phyloP scores from a whole-genome alignment of 2,888 invertebrate species.

The Pandemis corylana region DNA sequence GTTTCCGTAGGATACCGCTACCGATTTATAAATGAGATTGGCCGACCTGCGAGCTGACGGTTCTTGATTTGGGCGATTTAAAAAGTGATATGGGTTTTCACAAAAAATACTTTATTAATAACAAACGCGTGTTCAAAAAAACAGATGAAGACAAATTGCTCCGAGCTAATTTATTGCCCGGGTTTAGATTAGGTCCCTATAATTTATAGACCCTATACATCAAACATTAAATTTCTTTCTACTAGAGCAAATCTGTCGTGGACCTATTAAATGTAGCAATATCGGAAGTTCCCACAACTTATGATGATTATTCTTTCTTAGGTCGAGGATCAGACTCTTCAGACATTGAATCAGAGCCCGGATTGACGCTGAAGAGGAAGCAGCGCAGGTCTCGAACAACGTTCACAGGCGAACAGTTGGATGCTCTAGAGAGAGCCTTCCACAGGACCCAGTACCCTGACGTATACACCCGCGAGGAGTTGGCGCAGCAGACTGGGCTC shows the following conservation, averaged over 20 bases:
- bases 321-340: slow-evolving; percentile 82
- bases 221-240: slow-evolving; percentile 3
- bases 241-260: background rate
- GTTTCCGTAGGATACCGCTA: slow-evolving; percentile 85
- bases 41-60: slow-evolving; percentile 63
- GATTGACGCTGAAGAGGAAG: slow-evolving; percentile 94
- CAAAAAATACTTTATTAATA: slow-evolving; percentile 76
- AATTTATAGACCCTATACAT: slow-evolving; percentile 51
- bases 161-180: slow-evolving; percentile 55
- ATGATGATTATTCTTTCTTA: slow-evolving; percentile 46
- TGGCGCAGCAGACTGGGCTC: slow-evolving; percentile 95
- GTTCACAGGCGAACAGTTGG: slow-evolving; percentile 96
- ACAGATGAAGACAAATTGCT: slow-evolving; percentile 80
- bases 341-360: slow-evolving; percentile 96
- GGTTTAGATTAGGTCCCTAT: slow-evolving; percentile 55
- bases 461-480: slow-evolving; percentile 96
- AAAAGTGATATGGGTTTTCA: slow-evolving; percentile 79
- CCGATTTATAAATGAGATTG: slow-evolving; percentile 81
- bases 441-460: slow-evolving; percentile 98
- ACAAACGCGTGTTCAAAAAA: slow-evolving; percentile 77
- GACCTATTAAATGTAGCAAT: background rate
- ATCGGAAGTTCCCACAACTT: background rate
- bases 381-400: slow-evolving; percentile 96
- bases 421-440: slow-evolving; percentile 96
- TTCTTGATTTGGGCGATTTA: slow-evolving; percentile 80